Base-by-base conservation (phyloP, 2,113 vertebrate genomes). In the Procapra przewalskii region DNA sequence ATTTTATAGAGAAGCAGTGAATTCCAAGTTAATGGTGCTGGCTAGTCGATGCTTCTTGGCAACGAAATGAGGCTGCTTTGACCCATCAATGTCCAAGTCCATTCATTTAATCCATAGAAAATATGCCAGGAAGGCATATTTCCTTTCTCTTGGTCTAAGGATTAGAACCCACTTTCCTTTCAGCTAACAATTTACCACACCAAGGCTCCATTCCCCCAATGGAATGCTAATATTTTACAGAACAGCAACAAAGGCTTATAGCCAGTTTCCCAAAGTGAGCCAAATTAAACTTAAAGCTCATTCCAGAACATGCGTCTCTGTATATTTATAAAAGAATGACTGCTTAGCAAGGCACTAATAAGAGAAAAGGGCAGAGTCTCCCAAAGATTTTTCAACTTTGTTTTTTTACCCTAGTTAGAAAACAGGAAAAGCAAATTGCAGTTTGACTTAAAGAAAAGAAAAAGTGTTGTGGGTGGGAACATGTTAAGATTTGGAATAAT, bases 241-340 rank as follows among this genome's bases (percentile, higher is more conserved):
- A 97, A 90, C 9, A 67, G 57, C n/a, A 95, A 79, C 36, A 93
- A 82, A 95, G 59, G 52, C 87, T 3, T 16, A 19, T 3, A 33
- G 93, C 77, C 87, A 98, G 14, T 45, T 85, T 96, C 31, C 36
- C 25, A 33, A 95, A 67, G 54, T 54, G 52, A 89, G 87, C 57
- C 89, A 91, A 92, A 94, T 95, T 95, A 82, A 83, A 94, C 64
- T 80, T 84, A 79, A 96, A 97, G 36, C 40, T 91, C 57, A 48
- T 90, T 95, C 88, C 52, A 81, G 80, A 95, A 77, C 48, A 79
- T 48, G 36, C 79, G 81, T 25, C 25, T 97, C 25, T 81, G 27
- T 60, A 50, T 31, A 80, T 92, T 54, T 97, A 14, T 80, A 90
- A 94, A 89, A 88, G 50, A 84, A 90, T 45, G 43, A 55, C 50